Base-by-base conservation (phyloP, 2,797 vertebrate genomes). In the Aeoliscus strigatus region DNA sequence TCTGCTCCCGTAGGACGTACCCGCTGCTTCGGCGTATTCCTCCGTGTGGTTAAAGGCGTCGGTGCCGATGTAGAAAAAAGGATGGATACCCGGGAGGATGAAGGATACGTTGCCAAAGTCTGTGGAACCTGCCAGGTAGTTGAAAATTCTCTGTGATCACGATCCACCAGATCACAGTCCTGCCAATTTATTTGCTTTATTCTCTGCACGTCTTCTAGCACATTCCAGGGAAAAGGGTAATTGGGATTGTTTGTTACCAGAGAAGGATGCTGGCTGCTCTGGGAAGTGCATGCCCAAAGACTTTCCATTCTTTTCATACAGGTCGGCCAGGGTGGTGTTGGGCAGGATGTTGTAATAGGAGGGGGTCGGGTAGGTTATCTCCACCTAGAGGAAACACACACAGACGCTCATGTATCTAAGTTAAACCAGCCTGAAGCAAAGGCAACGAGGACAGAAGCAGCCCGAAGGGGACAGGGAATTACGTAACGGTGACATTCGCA, bases 91-190 rank as follows among this genome's bases (percentile, higher is more conserved):
- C 49, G 91, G 93, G 41, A 91, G 81, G 24, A 86, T 50, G 80
- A 84, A 91, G 1, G 88, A 90, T 27, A 94, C 86, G 39, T 93
- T 93, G 61, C 93, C 93, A 79, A 94, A 94, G 73, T 94, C 92
- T 0, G 92, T 93, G 49, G 91, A 94, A 55, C 90, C 93, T 94
- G 84, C 34, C 36, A 73, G 39, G 56, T 42, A 13, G 54, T 46
- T 28, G 65, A 0, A 32, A 57, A 68, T 47, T 56, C 47, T 39
- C 23, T 49, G 37, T 44, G 39, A 52, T 30, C 14, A 27, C 1
- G 3, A 51, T 15, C 18, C 29, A 0, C 2, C 24, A 11, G 31
- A 48, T 47, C 2, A 26, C 43, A 33, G 10, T 15, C 9, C 41
- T 21, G 17, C 40, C 53, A 32, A 6, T 21, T 21, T 6, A 21